Percentiles rank a stretch among this genome's conserved stretches.
Evolutionary conservation across 2,113 vertebrate genomes (phyloP).

Genomic region (Limanda limanda): DNA sequence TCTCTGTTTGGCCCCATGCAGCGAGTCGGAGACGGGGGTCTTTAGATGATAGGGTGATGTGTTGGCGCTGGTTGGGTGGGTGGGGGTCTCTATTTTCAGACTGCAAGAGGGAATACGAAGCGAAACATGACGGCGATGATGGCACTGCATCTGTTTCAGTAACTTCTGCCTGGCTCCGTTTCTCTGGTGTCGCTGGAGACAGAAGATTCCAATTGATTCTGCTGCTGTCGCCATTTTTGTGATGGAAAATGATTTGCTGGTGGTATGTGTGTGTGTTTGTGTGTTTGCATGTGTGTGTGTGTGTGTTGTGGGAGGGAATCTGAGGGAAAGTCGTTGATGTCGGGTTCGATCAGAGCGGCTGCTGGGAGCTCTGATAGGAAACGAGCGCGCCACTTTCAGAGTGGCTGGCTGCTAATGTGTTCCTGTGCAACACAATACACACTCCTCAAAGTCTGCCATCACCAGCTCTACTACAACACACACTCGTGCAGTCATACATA

Average conservation of each 20-base stretch:
- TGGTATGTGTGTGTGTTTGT: constrained; percentile 4
- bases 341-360: constrained; percentile 53
- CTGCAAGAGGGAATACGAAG: constrained; percentile 29
- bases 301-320: constrained; percentile 8
- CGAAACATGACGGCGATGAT: constrained; percentile 37
- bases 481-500: not conserved
- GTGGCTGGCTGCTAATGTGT: constrained; percentile 66
- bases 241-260: constrained; percentile 31
- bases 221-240: constrained; percentile 30
- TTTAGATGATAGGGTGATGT: constrained; percentile 26
- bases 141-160: constrained; percentile 15
- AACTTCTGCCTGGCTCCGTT: constrained; percentile 24
- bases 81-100: constrained; percentile 48
- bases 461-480: not conserved
- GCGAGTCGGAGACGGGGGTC: constrained; percentile 11
- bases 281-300: constrained; percentile 3
- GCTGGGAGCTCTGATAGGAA: constrained; percentile 63
- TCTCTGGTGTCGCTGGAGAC: constrained; percentile 29
- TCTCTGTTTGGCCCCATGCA: constrained; percentile 42
- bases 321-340: constrained; percentile 48
- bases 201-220: constrained; percentile 48
- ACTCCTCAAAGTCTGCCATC: constrained; percentile 1
- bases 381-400: constrained; percentile 47
- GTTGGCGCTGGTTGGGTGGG: not conserved
- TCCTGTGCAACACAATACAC: constrained; percentile 66